These are phyloP conservation scores for Temnothorax curvispinosus DNA, from an alignment of 1,140 invertebrate genomes.

Conservation along the genomic window DNA sequence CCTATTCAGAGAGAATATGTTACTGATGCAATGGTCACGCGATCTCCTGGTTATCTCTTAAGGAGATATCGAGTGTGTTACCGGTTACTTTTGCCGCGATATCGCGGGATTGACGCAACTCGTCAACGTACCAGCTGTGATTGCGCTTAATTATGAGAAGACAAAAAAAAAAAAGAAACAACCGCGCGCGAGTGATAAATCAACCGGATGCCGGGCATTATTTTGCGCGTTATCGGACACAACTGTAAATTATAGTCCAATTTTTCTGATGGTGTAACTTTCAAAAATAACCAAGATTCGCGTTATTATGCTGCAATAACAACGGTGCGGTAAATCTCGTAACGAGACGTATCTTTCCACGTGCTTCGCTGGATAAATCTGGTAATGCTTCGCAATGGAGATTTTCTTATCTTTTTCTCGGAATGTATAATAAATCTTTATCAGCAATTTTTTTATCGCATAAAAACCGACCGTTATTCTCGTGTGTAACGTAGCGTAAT, in stretches of 20 bases:
- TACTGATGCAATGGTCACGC: conserved; percentile 37
- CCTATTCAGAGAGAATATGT: not conserved
- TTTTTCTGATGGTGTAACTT: conserved; percentile 13
- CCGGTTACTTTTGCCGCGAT: conserved; percentile 35
- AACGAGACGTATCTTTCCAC: not conserved
- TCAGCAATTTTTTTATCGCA: not conserved
- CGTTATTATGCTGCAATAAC: not conserved
- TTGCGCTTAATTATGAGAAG: conserved; percentile 38
- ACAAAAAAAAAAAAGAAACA: not conserved
- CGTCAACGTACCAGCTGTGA: conserved; percentile 20
- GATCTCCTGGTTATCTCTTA: conserved; percentile 31
- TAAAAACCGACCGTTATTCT: not conserved
- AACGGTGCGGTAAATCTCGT: not conserved
- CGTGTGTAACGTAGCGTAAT: not conserved
- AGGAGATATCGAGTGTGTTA: conserved; percentile 47
- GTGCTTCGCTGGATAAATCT: not conserved
- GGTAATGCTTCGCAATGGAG: not conserved
- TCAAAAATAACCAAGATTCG: conserved; percentile 27
- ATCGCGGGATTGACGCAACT: conserved; percentile 50
- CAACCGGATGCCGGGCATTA: conserved; percentile 6
- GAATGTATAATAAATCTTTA: conserved; percentile 17
- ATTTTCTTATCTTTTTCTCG: conserved; percentile 16
- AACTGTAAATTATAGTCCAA: conserved; percentile 14
- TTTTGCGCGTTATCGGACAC: conserved; percentile 31
- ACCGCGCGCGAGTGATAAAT: conserved; percentile 28